phyloP scores from a whole-genome alignment of 2,797 vertebrate genomes.

The Jordanella pulchra region DNA sequence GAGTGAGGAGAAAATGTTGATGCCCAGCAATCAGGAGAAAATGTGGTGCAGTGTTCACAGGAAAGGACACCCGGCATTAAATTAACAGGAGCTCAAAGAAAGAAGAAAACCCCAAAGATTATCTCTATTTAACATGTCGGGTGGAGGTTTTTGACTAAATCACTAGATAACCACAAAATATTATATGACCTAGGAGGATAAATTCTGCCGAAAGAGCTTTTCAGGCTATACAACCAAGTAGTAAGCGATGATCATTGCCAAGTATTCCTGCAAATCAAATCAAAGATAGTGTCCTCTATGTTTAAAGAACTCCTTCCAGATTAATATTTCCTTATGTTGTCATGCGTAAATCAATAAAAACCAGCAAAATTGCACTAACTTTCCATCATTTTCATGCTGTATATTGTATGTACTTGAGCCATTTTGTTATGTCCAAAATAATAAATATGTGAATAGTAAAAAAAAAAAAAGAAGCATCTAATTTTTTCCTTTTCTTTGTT shows the following conservation, averaged over 20 bases:
- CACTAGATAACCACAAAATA: background rate
- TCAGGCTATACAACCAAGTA: background rate
- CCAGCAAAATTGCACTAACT: background rate
- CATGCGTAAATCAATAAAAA: background rate
- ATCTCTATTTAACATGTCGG: background rate
- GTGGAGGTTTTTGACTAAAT: background rate
- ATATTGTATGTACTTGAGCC: conserved; percentile 2
- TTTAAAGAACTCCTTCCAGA: background rate
- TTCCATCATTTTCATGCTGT: background rate
- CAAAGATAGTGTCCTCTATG: background rate
- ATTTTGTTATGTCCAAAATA: conserved; percentile 1
- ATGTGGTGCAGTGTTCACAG: background rate
- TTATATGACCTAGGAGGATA: background rate
- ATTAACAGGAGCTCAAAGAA: background rate
- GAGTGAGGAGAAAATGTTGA: background rate
- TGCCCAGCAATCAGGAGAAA: background rate
- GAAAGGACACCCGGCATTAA: background rate
- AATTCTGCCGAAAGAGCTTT: background rate
- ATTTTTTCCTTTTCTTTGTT: background rate
- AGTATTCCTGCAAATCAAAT: background rate
- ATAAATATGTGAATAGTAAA: background rate
- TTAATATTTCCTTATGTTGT: background rate
- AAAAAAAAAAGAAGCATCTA: background rate
- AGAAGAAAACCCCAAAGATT: background rate
- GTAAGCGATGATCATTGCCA: background rate